phyloP scores from a whole-genome alignment of 2,888 invertebrate species.

The Pandemis heparana region DNA sequence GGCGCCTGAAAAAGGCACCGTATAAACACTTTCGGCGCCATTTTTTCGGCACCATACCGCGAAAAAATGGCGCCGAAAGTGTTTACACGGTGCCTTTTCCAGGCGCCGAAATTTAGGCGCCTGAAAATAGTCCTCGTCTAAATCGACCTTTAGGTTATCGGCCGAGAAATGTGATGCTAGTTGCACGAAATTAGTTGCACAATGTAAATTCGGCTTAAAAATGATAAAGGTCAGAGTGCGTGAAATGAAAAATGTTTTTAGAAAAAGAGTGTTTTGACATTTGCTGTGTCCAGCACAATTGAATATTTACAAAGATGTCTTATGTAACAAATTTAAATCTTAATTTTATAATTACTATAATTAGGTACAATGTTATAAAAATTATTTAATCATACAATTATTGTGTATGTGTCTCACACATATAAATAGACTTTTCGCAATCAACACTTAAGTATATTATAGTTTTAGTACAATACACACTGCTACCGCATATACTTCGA shows the following conservation, averaged over 20 bases:
- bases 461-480: conserved; percentile 19
- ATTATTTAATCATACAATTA: conserved; percentile 12
- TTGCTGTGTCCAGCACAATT: conserved; percentile 39
- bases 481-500: no score
- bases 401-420: conserved; percentile 39
- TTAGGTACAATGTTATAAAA: conserved; percentile 28
- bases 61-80: no score
- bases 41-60: no score
- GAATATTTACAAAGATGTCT: conserved; percentile 30
- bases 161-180: no score
- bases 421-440: conserved; percentile 37
- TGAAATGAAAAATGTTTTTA: conserved; percentile 9
- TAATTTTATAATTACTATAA: conserved; percentile 23
- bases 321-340: conserved; percentile 28
- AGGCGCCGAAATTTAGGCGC: no score
- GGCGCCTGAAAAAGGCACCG: no score
- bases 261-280: conserved; percentile 24
- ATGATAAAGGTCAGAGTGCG: not conserved
- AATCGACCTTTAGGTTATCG: no score
- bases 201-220: no score
- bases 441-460: conserved; percentile 29
- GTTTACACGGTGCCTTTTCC: no score
- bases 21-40: no score
- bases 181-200: no score
- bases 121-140: no score